Conservation (phyloP, 30 jellyfish, hydroid and myxozoan genomes). For the Aurelia sp. region DNA sequence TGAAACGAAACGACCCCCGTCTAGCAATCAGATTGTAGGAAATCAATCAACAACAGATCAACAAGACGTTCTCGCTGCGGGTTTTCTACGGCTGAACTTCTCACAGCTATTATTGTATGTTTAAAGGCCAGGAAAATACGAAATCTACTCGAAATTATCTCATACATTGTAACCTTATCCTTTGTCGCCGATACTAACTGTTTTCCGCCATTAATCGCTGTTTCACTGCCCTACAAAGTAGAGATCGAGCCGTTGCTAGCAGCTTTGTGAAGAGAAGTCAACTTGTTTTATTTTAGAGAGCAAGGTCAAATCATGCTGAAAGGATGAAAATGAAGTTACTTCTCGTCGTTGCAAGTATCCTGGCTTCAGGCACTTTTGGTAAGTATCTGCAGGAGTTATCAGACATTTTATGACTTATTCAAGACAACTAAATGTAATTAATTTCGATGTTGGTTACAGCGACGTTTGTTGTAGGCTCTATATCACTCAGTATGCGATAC, state of each 20-base stretch:
- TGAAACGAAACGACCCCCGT: constrained; percentile 21
- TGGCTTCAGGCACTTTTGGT: no score
- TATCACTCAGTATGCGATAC: no score
- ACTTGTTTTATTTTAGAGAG: constrained; percentile 24
- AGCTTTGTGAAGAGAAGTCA: not conserved
- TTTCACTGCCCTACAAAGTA: not conserved
- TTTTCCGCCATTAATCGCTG: not conserved
- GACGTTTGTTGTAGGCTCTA: no score
- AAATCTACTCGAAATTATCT: not conserved
- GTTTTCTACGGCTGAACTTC: constrained; percentile 20
- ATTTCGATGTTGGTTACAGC: no score
- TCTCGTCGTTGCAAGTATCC: no score
- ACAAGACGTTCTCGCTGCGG: constrained; percentile 51
- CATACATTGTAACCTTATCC: not conserved
- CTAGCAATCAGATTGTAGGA: constrained; percentile 2
- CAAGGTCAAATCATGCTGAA: constrained; percentile 34
- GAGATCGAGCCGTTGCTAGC: constrained; percentile 6
- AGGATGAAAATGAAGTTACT: constrained; percentile 10
- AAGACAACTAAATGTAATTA: no score
- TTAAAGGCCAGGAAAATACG: constrained; percentile 14
- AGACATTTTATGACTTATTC: no score
- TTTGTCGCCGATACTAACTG: not conserved
- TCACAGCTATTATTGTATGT: not conserved
- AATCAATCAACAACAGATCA: constrained; percentile 60
- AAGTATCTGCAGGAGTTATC: no score